Percentiles rank a stretch among this genome's conserved stretches.
Conservation (phyloP, 1,140 invertebrate species). For the Mycetomoellerius zeteki region DNA sequence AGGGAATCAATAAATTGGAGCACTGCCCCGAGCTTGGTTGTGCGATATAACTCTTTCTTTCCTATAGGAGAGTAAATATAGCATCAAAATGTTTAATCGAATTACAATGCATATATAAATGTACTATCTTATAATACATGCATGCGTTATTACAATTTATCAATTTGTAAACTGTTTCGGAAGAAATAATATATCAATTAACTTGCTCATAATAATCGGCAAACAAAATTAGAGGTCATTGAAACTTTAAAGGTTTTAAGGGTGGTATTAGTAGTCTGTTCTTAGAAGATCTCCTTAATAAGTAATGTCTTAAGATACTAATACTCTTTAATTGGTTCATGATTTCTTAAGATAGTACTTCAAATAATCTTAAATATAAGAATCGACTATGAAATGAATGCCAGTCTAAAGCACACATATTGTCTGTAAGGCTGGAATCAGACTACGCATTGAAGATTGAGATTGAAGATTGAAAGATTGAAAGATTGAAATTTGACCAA, state of each 20-base stretch:
- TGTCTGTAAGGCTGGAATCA: neutral
- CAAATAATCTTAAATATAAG: too few species aligned
- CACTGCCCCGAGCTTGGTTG: slow-evolving; percentile 37
- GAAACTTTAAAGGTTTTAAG: neutral
- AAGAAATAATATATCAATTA: neutral
- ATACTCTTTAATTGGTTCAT: too few species aligned
- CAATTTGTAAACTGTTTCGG: neutral
- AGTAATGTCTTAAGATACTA: too few species aligned
- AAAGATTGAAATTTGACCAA: too few species aligned
- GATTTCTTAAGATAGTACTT: too few species aligned
- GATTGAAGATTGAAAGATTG: too few species aligned
- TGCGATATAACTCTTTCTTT: slow-evolving; percentile 16
- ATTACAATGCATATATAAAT: neutral
- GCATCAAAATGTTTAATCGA: slow-evolving; percentile 21
- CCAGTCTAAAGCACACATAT: too few species aligned
- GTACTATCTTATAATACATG: neutral
- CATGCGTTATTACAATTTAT: neutral
- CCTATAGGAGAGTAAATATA: neutral
- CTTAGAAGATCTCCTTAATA: too few species aligned
- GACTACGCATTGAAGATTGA: too few species aligned
- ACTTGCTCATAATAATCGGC: neutral
- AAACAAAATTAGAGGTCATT: neutral
- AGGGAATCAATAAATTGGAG: slow-evolving; percentile 67
- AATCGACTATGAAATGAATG: too few species aligned
- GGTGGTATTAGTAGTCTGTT: too few species aligned